Evolutionary conservation across 2,113 vertebrate genomes (phyloP).

Genomic region (Atractosteus spatula): DNA sequence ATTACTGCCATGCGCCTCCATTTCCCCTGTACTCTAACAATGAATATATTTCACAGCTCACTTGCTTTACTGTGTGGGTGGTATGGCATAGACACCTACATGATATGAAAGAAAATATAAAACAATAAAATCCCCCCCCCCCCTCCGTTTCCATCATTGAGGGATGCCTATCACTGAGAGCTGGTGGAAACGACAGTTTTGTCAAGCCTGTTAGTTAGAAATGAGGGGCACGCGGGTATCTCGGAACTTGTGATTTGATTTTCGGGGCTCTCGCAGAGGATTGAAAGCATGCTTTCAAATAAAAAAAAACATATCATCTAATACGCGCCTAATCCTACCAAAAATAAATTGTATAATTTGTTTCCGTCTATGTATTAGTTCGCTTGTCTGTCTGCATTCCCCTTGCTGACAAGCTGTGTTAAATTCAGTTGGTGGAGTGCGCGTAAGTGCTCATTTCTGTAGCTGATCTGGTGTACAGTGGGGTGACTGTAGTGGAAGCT

Average conservation of each 20-base stretch:
- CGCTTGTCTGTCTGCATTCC: too few relatives aligned
- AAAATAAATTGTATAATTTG: too few relatives aligned
- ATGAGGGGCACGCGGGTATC: background rate
- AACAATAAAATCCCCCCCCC: slow-evolving; percentile 58
- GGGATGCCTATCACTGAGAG: slow-evolving; percentile 57
- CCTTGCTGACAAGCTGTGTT: too few relatives aligned
- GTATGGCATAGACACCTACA: slow-evolving; percentile 77
- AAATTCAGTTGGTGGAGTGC: too few relatives aligned
- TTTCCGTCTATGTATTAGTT: too few relatives aligned
- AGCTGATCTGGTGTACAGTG: too few relatives aligned
- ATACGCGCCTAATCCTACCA: too few relatives aligned
- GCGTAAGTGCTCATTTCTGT: too few relatives aligned
- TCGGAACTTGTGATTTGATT: slow-evolving; percentile 1
- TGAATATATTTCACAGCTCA: slow-evolving; percentile 93
- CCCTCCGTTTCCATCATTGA: slow-evolving; percentile 39
- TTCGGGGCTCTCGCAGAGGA: too few relatives aligned
- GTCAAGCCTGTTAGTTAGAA: slow-evolving; percentile 31
- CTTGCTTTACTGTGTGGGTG: slow-evolving; percentile 84
- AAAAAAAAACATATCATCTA: background rate
- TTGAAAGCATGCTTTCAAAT: too few relatives aligned
- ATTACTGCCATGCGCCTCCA: slow-evolving; percentile 82
- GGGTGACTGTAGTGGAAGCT: too few relatives aligned
- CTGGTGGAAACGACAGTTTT: slow-evolving; percentile 57
- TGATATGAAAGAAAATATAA: slow-evolving; percentile 78
- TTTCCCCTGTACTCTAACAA: slow-evolving; percentile 81